Evolutionary conservation across 2,113 vertebrate species (phyloP).

Genomic region (Ondatra zibethicus): DNA sequence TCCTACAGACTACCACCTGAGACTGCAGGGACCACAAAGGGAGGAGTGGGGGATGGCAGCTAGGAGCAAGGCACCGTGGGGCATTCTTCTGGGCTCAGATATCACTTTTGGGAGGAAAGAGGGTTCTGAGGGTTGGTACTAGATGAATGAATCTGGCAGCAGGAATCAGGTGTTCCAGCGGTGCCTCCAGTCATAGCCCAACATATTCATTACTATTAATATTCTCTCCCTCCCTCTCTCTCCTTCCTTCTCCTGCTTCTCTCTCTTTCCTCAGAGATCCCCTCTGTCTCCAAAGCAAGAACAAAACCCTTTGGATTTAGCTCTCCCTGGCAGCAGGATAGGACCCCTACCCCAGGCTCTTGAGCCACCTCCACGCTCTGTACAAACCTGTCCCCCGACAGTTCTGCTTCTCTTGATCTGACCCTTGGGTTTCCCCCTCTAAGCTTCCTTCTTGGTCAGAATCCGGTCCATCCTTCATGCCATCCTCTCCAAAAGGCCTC

Average conservation of each 20-base stretch:
- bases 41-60: not conserved
- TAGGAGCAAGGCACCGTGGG: fast-evolving
- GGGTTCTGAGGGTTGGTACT: not conserved
- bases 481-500: not conserved
- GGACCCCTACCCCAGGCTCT: fast-evolving
- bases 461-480: not conserved
- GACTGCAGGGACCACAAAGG: not conserved
- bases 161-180: not conserved
- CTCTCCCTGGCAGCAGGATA: not conserved
- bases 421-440: not conserved
- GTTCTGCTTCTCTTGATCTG: not conserved
- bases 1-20: not conserved
- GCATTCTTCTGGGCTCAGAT: not conserved
- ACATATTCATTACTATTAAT: not conserved
- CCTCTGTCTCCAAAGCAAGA: not conserved
- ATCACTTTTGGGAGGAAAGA: not conserved
- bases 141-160: not conserved
- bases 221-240: not conserved
- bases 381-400: not conserved
- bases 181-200: not conserved
- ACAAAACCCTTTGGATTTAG: not conserved
- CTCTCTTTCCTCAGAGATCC: not conserved
- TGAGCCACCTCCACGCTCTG: not conserved
- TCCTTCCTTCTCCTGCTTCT: not conserved
- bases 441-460: slow-evolving; percentile 2